Conservation (phyloP, 2,113 vertebrate genomes). For the Lathamus discolor region DNA sequence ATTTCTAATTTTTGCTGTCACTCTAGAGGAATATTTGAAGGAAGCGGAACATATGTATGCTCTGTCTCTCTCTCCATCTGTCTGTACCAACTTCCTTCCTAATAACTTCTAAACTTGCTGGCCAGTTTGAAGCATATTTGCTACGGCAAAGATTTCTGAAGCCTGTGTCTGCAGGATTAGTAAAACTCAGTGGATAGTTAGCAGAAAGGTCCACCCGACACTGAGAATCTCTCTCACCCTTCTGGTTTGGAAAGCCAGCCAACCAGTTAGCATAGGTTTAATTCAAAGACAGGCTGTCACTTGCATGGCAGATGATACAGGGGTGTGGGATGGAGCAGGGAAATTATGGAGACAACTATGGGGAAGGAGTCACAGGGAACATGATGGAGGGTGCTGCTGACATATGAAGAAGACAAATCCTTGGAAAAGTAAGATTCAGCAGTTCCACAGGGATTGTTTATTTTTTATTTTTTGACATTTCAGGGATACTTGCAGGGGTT, state of each 20-base stretch:
- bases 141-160: neutral
- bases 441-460: neutral
- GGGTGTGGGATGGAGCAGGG: neutral
- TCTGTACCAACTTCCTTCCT: neutral
- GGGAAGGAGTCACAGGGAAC: neutral
- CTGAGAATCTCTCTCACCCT: neutral
- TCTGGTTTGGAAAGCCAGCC: neutral
- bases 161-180: neutral
- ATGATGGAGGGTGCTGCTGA: neutral
- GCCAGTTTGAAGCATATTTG: neutral
- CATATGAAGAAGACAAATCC: neutral
- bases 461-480: neutral
- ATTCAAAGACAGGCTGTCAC: neutral
- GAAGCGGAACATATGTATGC: neutral
- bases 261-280: rapidly evolving
- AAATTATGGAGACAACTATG: neutral
- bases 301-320: no score
- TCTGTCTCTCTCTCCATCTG: neutral
- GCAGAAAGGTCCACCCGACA: neutral
- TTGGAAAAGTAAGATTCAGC: neutral
- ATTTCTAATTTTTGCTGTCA: neutral
- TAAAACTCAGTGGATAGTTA: neutral
- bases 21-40: neutral
- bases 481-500: neutral
- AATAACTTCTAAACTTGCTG: neutral